Base-by-base conservation (phyloP, 2,113 vertebrate genomes). In the Notothenia coriiceps region DNA sequence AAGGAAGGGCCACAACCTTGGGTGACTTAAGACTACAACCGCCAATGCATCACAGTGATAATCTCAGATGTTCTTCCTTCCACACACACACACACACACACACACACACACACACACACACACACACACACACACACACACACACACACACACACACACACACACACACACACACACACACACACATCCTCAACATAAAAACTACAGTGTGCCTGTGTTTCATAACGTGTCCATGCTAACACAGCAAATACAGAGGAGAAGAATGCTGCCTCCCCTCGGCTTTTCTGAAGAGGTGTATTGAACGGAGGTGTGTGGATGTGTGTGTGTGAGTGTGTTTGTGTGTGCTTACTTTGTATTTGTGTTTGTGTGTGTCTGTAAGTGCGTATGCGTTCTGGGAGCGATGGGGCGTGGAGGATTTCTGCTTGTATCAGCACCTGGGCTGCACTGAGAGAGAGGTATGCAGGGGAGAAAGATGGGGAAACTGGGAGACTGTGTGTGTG, bases 371-470 rank as follows among this genome's bases (percentile, higher is more conserved):
- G 80, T 88, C 35, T 83, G 85, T 80, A 75, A 75, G 88, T 86
- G 86, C 56, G 82, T 86, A 85, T 92, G 92, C 90, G 89, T 79
- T 93, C 86, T 91, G 86, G 87, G 89, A 93, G 92, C 92, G 89
- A 92, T 94, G 93, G 88, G 89, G 89, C 82, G 89, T 92, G 94
- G 89, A 94, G 90, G 92, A 95, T 93, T 94, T 95, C 87, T 95
- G 94, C 94, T 94, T 94, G 93, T 93, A 94, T 95, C 94, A 95
- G 94, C 94, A 95, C 90, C 92, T 92, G 92, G 88, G 93, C 93
- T 91, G 90, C 89, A 90, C 89, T 61, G 80, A 90, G 92, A 90
- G 88, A 87, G 91, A 89, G 84, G 90, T 88, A 89, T 91, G 89
- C 89, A 90, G 90, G 82, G 89, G 88, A 91, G 89, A 90, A 84